Percentiles rank a stretch among this genome's conserved stretches.
Conservation (phyloP, 2,888 invertebrate species). For the Ecliptopera silaceata region DNA sequence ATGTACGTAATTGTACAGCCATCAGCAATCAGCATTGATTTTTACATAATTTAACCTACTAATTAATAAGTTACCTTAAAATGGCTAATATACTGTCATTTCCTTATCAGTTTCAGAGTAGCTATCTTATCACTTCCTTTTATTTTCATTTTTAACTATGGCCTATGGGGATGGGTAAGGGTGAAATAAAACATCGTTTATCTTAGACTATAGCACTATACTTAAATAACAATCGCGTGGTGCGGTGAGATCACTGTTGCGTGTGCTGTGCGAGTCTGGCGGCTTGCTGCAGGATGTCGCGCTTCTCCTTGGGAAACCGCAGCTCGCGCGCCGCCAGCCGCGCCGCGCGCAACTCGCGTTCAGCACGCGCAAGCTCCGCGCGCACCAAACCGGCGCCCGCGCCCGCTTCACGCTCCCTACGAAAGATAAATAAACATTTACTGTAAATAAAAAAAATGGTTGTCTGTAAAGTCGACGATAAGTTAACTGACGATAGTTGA, state of each 20-base stretch:
- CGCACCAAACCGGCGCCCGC: constrained; percentile 85
- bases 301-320: constrained; percentile 97
- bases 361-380: constrained; percentile 91
- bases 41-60: too few species aligned
- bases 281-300: constrained; percentile 96
- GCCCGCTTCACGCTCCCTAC: constrained; percentile 62
- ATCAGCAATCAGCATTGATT: too few species aligned
- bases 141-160: too few species aligned
- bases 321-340: constrained; percentile 94
- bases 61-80: too few species aligned
- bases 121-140: too few species aligned
- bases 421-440: too few species aligned
- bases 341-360: constrained; percentile 92
- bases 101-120: too few species aligned
- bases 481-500: too few species aligned
- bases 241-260: constrained; percentile 72
- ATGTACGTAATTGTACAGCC: too few species aligned
- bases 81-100: too few species aligned
- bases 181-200: constrained; percentile 55
- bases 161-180: background rate
- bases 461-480: too few species aligned
- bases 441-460: too few species aligned
- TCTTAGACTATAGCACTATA: constrained; percentile 73
- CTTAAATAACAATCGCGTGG: constrained; percentile 69
- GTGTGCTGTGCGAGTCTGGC: constrained; percentile 86